A percentile compares a stretch with the other conserved stretches of the same genome.
Conservation (phyloP, 2,797 vertebrate genomes). For the Gallinago solitaria region DNA sequence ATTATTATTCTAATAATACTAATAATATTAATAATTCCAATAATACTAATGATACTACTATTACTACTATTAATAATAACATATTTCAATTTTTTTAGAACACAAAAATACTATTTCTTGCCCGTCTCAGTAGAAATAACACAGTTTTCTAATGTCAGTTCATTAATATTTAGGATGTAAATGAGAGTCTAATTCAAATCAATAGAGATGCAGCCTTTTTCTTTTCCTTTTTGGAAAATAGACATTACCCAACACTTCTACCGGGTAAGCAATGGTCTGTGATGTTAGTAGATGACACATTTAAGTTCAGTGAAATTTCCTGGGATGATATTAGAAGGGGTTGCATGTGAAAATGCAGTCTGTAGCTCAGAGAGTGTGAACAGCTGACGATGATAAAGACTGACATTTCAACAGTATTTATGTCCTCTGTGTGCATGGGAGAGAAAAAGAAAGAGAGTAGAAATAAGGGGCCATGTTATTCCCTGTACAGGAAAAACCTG, state of each 20-base stretch:
- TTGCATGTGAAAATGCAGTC: neutral
- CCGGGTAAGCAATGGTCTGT: neutral
- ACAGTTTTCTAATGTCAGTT: neutral
- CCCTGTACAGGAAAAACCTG: slow-evolving; percentile 40
- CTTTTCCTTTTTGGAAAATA: neutral
- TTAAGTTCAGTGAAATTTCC: neutral
- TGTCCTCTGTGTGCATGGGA: neutral
- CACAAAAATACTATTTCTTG: neutral
- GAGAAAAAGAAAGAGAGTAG: neutral
- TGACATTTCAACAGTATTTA: slow-evolving; percentile 50
- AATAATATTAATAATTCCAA: too few relatives aligned
- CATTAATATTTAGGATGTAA: neutral
- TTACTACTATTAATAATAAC: neutral
- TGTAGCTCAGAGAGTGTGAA: neutral
- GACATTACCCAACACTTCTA: neutral
- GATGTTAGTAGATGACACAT: neutral
- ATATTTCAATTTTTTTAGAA: neutral
- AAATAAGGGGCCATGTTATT: neutral
- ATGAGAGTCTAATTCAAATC: neutral
- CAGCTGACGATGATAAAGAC: slow-evolving; percentile 16
- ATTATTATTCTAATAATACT: neutral
- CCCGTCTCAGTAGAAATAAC: neutral
- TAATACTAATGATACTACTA: neutral
- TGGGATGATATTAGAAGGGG: neutral
- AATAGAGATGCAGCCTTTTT: neutral